Conservation (phyloP, 1,140 invertebrate genomes). For the Formica selysi region DNA sequence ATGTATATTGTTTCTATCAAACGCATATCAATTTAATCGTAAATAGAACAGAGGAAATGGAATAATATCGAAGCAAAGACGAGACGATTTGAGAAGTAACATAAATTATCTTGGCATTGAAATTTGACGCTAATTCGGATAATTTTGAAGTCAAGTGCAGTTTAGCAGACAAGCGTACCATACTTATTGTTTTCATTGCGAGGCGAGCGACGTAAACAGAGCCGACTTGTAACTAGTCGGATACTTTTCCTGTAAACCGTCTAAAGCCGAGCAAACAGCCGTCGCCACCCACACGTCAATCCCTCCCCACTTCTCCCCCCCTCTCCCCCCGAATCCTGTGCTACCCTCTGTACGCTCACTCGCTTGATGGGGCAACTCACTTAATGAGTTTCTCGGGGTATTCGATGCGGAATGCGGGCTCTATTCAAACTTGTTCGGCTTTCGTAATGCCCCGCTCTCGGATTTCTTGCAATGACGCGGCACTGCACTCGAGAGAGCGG, state of each 20-base stretch:
- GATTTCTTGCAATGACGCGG: constrained; percentile 29
- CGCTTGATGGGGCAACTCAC: constrained; percentile 75
- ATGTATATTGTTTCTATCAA: background rate
- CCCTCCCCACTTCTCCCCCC: background rate
- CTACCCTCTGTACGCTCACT: background rate
- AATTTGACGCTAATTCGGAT: constrained; percentile 16
- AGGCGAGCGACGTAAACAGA: constrained; percentile 14
- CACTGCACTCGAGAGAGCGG: constrained; percentile 1
- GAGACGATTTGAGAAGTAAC: background rate
- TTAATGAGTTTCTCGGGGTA: constrained; percentile 82
- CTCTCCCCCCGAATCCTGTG: too few relatives aligned
- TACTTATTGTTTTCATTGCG: constrained; percentile 22
- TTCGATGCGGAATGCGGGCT: constrained; percentile 82
- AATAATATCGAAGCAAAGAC: background rate
- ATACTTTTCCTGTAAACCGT: constrained; percentile 51
- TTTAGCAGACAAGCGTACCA: constrained; percentile 26
- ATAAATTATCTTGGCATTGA: constrained; percentile 24
- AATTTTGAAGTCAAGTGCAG: constrained; percentile 31
- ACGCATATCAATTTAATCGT: background rate
- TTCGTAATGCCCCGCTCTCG: constrained; percentile 44
- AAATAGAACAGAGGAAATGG: background rate
- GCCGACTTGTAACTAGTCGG: constrained; percentile 24
- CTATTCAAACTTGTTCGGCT: constrained; percentile 80
- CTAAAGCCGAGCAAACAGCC: constrained; percentile 52
- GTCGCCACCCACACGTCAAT: constrained; percentile 39